phyloP scores from a whole-genome alignment of 2,888 invertebrate genomes.

The Amiota minor region DNA sequence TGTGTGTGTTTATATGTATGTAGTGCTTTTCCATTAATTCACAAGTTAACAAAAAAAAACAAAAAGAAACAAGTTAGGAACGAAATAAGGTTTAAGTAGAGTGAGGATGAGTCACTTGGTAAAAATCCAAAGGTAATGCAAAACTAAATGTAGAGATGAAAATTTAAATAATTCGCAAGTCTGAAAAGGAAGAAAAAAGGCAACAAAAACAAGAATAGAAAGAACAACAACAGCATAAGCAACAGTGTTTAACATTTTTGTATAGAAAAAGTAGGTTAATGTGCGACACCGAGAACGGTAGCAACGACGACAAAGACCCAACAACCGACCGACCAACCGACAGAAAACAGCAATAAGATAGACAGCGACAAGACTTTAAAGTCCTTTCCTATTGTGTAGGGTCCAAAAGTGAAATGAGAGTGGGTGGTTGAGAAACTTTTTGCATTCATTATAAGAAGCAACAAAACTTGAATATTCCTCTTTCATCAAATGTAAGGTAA shows the following conservation, averaged over 20 bases:
- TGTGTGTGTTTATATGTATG: too few relatives aligned
- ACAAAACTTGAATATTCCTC: too few relatives aligned
- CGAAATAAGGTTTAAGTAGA: neutral
- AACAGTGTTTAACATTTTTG: neutral
- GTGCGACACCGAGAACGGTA: neutral
- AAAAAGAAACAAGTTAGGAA: slow-evolving; percentile 18
- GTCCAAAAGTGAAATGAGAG: neutral
- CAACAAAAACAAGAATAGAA: slow-evolving; percentile 14
- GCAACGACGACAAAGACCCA: neutral
- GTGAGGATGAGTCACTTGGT: slow-evolving; percentile 3
- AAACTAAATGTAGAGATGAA: slow-evolving; percentile 29
- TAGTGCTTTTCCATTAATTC: slow-evolving; percentile 34
- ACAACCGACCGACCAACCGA: neutral
- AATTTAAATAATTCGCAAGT: slow-evolving; percentile 61
- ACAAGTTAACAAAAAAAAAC: slow-evolving; percentile 16
- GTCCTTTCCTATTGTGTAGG: neutral
- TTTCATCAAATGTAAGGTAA: too few relatives aligned
- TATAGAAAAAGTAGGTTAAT: slow-evolving; percentile 21
- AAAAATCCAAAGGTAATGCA: slow-evolving; percentile 22
- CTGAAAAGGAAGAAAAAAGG: neutral
- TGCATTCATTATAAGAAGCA: too few relatives aligned
- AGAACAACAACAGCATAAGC: neutral
- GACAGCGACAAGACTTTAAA: too few relatives aligned
- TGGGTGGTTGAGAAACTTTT: neutral
- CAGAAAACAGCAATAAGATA: too few relatives aligned